These are phyloP conservation scores for Calliopsis andreniformis DNA, from an alignment of 1,140 invertebrate genomes.

Conservation along the genomic window DNA sequence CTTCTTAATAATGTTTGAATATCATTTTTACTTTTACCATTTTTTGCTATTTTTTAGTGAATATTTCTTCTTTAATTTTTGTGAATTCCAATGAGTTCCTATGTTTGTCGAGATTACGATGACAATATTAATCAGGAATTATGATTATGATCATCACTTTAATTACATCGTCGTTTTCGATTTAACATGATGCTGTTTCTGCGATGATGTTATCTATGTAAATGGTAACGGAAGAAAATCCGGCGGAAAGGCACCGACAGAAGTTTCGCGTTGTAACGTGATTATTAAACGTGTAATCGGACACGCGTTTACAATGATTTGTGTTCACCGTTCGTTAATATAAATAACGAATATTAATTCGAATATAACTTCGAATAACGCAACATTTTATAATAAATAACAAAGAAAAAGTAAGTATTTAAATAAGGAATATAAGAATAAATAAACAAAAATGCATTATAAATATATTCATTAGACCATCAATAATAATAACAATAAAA, in stretches of 20 bases:
- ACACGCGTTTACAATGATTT: background rate
- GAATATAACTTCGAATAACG: background rate
- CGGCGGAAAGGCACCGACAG: conserved; percentile 74
- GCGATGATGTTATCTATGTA: conserved; percentile 22
- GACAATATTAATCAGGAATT: conserved; percentile 35
- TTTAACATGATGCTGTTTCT: background rate
- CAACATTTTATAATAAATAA: background rate
- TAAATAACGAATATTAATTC: background rate
- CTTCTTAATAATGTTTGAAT: no score
- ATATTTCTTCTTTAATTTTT: background rate
- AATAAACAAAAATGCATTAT: no score
- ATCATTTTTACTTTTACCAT: no score
- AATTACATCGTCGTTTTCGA: background rate
- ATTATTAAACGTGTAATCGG: conserved; percentile 38
- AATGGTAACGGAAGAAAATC: conserved; percentile 63
- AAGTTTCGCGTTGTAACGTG: conserved; percentile 61
- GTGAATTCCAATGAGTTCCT: no score
- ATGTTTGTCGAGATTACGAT: background rate
- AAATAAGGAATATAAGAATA: background rate
- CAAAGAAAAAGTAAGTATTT: background rate
- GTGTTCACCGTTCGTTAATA: background rate
- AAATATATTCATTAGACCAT: no score
- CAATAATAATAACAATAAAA: background rate
- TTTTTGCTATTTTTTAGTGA: background rate
- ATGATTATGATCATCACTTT: conserved; percentile 24